Evolutionary conservation across 2,888 invertebrate species (phyloP).

Genomic region (Andrena chrysosceles): DNA sequence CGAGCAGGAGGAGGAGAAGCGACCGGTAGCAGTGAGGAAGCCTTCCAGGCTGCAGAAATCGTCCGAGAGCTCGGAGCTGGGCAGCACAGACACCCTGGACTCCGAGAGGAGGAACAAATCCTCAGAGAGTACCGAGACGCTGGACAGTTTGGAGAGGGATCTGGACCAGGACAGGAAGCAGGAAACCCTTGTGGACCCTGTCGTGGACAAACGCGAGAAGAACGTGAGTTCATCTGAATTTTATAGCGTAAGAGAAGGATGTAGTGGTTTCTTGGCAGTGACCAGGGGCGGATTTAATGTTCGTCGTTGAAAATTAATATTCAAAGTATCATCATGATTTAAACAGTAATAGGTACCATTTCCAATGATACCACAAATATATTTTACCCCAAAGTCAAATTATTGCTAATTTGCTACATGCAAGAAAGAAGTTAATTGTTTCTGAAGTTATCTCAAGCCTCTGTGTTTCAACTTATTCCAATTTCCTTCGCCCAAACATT

Average conservation of each 20-base stretch:
- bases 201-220: conserved; percentile 76
- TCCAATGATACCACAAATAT: too few species aligned
- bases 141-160: conserved; percentile 82
- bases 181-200: conserved; percentile 75
- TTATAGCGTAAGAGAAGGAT: background rate
- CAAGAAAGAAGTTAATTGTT: too few species aligned
- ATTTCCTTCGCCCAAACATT: too few species aligned
- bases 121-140: conserved; percentile 82
- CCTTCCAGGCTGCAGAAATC: conserved; percentile 80
- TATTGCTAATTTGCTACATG: too few species aligned
- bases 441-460: too few species aligned
- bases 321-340: too few species aligned
- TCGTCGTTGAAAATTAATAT: too few species aligned
- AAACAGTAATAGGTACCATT: too few species aligned
- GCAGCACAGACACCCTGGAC: conserved; percentile 82
- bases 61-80: conserved; percentile 83
- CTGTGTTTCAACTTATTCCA: too few species aligned
- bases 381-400: too few species aligned
- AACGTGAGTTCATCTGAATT: conserved; percentile 70
- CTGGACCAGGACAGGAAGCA: conserved; percentile 79
- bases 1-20: conserved; percentile 68
- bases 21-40: conserved; percentile 71
- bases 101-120: conserved; percentile 82
- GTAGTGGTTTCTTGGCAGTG: too few species aligned
- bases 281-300: too few species aligned